Percentiles rank a stretch among this genome's conserved stretches.
Evolutionary conservation across 2,888 invertebrate genomes (phyloP).

Genomic region (Cephus runcator): DNA sequence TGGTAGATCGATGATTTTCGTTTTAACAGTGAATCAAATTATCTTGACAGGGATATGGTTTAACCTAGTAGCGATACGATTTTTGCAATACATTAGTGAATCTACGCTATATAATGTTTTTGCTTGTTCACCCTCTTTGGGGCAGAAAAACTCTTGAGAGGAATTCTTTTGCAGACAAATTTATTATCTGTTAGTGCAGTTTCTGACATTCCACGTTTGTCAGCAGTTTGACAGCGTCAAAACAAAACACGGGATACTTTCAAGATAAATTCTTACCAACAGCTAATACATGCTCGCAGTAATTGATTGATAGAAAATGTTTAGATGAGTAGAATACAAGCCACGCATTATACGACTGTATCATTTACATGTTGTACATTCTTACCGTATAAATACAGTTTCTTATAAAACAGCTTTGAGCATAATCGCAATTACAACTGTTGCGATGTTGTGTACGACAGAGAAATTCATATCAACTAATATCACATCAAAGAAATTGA

Average conservation of each 20-base stretch:
- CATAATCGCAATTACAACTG: background rate
- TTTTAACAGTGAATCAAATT: background rate
- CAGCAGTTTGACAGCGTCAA: background rate
- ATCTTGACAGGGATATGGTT: background rate
- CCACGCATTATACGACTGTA: background rate
- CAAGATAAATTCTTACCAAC: background rate
- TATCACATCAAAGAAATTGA: too few relatives aligned
- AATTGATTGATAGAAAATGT: too few relatives aligned
- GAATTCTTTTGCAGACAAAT: background rate
- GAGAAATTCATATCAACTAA: too few relatives aligned
- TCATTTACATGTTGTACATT: background rate
- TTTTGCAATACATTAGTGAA: background rate
- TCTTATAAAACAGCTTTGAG: too few relatives aligned
- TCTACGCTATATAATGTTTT: background rate
- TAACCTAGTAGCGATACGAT: background rate
- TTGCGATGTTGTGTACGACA: background rate
- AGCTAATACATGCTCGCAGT: background rate
- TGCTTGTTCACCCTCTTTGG: background rate
- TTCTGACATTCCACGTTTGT: background rate
- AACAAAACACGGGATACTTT: background rate
- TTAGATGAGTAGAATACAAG: background rate
- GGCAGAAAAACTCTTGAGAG: background rate
- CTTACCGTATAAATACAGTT: too few relatives aligned
- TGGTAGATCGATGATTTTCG: background rate
- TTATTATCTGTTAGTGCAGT: background rate